These are phyloP conservation scores for Philopedon plagiatum DNA, from an alignment of 2,888 invertebrate genomes.

Conservation along the genomic window DNA sequence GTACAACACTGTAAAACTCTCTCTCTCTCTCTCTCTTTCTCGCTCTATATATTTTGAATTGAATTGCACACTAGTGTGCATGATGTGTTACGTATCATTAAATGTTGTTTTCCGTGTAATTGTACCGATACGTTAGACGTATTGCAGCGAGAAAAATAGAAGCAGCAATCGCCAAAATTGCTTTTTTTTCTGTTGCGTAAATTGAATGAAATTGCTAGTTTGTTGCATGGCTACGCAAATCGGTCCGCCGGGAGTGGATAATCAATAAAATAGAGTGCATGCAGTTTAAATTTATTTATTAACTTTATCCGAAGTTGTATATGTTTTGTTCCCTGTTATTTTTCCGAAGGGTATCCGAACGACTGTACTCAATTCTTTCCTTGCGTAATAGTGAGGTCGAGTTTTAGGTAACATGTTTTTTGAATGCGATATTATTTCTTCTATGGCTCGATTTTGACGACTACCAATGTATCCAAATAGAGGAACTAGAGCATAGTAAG, in stretches of 20 bases:
- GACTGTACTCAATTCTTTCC: no score
- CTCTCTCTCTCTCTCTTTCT: background rate
- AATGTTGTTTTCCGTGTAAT: conserved; percentile 63
- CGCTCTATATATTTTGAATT: no score
- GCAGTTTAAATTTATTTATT: background rate
- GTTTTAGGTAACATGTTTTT: no score
- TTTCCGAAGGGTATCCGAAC: no score
- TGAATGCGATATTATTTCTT: no score
- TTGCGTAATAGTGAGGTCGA: no score
- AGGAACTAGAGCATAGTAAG: no score
- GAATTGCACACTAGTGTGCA: conserved; percentile 59
- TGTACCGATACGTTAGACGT: conserved; percentile 62
- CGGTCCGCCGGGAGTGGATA: background rate
- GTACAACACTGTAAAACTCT: background rate
- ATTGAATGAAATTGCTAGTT: conserved; percentile 24
- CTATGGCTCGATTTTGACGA: no score
- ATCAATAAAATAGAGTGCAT: conserved; percentile 8
- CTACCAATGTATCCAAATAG: no score
- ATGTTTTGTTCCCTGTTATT: no score
- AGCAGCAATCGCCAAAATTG: conserved; percentile 51
- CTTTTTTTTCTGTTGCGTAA: conserved; percentile 12
- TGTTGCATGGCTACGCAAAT: conserved; percentile 7
- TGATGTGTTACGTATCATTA: conserved; percentile 64
- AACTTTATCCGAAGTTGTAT: no score
- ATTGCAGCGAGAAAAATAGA: conserved; percentile 56